Conservation (phyloP, 2,797 vertebrate genomes). For the Parambassis ranga region DNA sequence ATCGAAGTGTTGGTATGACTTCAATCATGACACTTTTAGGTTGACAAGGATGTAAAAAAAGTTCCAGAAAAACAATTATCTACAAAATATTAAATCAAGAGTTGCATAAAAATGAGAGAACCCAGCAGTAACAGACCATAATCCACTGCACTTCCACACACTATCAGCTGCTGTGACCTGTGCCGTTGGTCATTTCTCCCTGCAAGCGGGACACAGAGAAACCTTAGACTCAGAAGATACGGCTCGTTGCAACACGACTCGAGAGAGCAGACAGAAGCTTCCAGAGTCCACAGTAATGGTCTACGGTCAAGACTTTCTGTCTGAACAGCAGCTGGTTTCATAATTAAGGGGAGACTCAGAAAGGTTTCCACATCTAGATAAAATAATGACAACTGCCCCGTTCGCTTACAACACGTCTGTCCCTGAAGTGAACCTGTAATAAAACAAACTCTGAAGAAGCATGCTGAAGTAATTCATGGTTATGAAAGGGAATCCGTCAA, state of each 20-base stretch:
- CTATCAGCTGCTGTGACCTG: slow-evolving; percentile 5
- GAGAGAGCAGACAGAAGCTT: slow-evolving; percentile 26
- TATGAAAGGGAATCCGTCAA: not conserved
- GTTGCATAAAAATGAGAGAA: no score
- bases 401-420: slow-evolving; percentile 34
- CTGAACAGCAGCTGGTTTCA: slow-evolving; percentile 66
- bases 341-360: slow-evolving; percentile 35
- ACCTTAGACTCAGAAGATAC: slow-evolving; percentile 24
- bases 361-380: slow-evolving; percentile 54
- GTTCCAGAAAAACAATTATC: no score
- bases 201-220: slow-evolving; percentile 39
- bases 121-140: no score
- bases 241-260: slow-evolving; percentile 54
- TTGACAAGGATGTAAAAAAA: no score
- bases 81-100: no score
- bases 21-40: not conserved
- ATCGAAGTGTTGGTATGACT: no score
- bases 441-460: slow-evolving; percentile 8
- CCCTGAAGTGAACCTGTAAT: slow-evolving; percentile 27
- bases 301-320: slow-evolving; percentile 54
- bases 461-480: slow-evolving; percentile 12
- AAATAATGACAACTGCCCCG: slow-evolving; percentile 25
- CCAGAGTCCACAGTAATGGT: slow-evolving; percentile 11
- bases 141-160: not conserved
- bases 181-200: slow-evolving; percentile 31